phyloP scores from a whole-genome alignment of 2,113 vertebrate genomes.

The Cyanocitta stelleri region DNA sequence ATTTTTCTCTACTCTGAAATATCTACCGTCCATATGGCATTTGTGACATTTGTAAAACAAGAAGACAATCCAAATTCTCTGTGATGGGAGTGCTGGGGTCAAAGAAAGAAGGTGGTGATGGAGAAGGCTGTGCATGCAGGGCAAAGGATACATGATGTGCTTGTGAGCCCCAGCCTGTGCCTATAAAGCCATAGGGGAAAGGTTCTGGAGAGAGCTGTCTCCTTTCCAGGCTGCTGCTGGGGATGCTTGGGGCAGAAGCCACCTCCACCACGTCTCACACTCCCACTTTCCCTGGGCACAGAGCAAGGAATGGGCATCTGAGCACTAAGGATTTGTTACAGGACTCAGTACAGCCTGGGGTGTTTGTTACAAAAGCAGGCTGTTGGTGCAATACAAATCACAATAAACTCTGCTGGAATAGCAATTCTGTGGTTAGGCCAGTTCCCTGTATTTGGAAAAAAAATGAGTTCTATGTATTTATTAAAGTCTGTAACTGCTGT shows the following conservation, averaged over 20 bases:
- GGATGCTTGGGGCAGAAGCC: background rate
- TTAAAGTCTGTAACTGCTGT: background rate
- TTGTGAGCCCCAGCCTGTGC: background rate
- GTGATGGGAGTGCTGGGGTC: background rate
- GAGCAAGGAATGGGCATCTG: background rate
- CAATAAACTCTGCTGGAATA: background rate
- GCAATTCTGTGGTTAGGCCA: background rate
- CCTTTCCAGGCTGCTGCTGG: background rate
- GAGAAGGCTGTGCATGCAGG: background rate
- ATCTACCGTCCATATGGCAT: background rate
- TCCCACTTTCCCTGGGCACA: background rate
- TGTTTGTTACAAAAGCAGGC: background rate
- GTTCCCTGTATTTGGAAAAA: background rate
- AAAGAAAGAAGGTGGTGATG: background rate
- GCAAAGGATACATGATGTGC: accelerated
- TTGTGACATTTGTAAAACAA: background rate
- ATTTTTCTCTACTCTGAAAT: background rate
- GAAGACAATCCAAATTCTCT: background rate
- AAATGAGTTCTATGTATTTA: background rate
- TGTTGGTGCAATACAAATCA: background rate
- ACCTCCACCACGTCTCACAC: background rate
- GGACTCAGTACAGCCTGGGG: background rate
- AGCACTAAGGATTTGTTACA: background rate
- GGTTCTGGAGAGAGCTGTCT: background rate
- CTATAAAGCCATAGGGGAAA: background rate